Conservation (phyloP, 2,888 invertebrate genomes). For the Eristalinus sepulchralis region DNA sequence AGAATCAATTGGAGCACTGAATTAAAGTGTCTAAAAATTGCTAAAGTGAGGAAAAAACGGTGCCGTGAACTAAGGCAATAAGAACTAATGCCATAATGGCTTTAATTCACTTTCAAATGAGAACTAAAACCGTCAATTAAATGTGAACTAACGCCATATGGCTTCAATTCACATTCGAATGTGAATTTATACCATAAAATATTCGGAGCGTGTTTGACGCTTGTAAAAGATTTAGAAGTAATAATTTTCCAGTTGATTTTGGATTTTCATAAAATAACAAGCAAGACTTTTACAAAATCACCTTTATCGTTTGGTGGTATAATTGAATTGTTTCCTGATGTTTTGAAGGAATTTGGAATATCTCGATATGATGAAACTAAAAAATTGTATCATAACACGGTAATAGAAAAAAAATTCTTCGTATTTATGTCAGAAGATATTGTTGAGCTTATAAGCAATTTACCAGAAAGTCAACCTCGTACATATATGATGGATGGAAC, state of each 20-base stretch:
- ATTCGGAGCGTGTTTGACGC: neutral
- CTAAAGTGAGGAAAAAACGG: too few species aligned
- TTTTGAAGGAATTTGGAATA: constrained; percentile 31
- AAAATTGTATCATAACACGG: neutral
- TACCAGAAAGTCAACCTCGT: constrained; percentile 68
- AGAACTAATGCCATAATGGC: too few species aligned
- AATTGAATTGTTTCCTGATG: constrained; percentile 19
- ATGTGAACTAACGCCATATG: neutral
- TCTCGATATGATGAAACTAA: constrained; percentile 9
- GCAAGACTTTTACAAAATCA: constrained; percentile 5
- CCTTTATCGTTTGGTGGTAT: constrained; percentile 10
- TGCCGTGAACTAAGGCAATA: too few species aligned
- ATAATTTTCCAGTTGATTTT: constrained; percentile 12
- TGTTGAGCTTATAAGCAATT: constrained; percentile 1
- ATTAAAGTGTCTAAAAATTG: too few species aligned
- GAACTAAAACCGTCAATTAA: neutral
- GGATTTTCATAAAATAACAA: constrained; percentile 29
- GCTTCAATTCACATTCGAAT: neutral
- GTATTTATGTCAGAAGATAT: constrained; percentile 15
- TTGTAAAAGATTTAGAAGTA: constrained; percentile 17
- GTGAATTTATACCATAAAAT: neutral
- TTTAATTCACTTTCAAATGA: neutral
- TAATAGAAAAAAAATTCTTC: neutral
- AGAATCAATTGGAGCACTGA: too few species aligned
- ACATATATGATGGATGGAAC: constrained; percentile 30